Percentiles rank a stretch among this genome's conserved stretches.
These are phyloP conservation scores for Bembecia ichneumoniformis DNA, from an alignment of 2,888 invertebrate genomes.

Conservation along the genomic window DNA sequence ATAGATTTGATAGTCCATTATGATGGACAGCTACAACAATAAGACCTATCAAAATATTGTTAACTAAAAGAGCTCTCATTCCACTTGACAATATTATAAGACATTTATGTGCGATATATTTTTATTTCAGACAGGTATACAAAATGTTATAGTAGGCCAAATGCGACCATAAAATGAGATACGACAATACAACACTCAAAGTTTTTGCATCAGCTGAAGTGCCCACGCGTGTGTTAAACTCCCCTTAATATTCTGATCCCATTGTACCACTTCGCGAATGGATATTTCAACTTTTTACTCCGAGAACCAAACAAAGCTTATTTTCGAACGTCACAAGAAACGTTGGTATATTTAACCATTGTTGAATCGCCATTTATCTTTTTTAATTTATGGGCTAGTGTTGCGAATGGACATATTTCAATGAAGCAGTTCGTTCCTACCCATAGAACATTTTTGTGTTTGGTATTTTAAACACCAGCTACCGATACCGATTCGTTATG, in stretches of 20 bases:
- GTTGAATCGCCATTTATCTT: conserved; percentile 67
- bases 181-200: conserved; percentile 25
- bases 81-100: background rate
- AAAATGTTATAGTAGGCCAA: conserved; percentile 27
- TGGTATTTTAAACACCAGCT: conserved; percentile 15
- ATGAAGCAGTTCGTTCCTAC: conserved; percentile 23
- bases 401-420: conserved; percentile 60
- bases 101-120: background rate
- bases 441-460: conserved; percentile 13
- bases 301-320: conserved; percentile 48
- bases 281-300: conserved; percentile 59
- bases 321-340: conserved; percentile 60
- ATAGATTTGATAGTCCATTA: too few species aligned
- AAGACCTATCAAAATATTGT: too few species aligned
- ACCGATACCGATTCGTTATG: conserved; percentile 49
- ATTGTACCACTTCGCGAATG: conserved; percentile 45
- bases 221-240: conserved; percentile 37
- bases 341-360: conserved; percentile 64
- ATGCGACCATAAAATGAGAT: conserved; percentile 37
- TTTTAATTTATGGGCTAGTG: conserved; percentile 63
- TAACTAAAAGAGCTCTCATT: too few species aligned
- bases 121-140: conserved; percentile 12
- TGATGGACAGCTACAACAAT: too few species aligned
- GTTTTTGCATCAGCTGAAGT: conserved; percentile 41
- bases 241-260: conserved; percentile 45